phyloP scores from a whole-genome alignment of 2,888 invertebrate species.

The Diploptera punctata region DNA sequence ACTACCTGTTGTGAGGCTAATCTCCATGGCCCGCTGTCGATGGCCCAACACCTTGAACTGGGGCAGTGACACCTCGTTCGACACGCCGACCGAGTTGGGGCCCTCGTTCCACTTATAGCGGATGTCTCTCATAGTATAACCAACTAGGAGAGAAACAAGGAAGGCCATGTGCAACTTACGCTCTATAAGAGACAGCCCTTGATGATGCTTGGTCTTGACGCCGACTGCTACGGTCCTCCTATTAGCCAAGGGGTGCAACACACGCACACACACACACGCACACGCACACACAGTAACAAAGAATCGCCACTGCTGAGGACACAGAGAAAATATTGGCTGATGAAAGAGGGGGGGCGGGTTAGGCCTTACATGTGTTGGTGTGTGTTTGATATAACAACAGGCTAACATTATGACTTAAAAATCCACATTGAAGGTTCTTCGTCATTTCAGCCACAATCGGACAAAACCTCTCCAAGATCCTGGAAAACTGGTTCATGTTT shows the following conservation, averaged over 20 bases:
- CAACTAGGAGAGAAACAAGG: conserved; percentile 68
- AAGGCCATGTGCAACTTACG: conserved; percentile 31
- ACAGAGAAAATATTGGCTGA: neutral
- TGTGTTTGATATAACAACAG: too few relatives aligned
- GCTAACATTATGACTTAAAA: too few relatives aligned
- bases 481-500: neutral
- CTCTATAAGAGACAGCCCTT: conserved; percentile 17
- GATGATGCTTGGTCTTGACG: neutral
- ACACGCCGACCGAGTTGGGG: conserved; percentile 93
- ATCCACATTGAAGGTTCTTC: too few relatives aligned
- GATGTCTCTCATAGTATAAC: conserved; percentile 98
- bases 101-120: conserved; percentile 97
- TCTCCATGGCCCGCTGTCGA: conserved; percentile 94
- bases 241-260: neutral
- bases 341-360: neutral
- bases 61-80: conserved; percentile 94
- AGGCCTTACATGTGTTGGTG: neutral
- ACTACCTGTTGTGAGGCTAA: conserved; percentile 95
- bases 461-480: neutral
- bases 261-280: conserved; percentile 20
- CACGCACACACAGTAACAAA: conserved; percentile 9
- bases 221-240: conserved; percentile 3
- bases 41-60: conserved; percentile 98
- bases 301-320: conserved; percentile 22
- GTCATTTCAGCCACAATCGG: neutral